A percentile compares a stretch with the other conserved stretches of the same genome.
phyloP scores from a whole-genome alignment of 2,113 vertebrate species.

The Grammomys surdaster region DNA sequence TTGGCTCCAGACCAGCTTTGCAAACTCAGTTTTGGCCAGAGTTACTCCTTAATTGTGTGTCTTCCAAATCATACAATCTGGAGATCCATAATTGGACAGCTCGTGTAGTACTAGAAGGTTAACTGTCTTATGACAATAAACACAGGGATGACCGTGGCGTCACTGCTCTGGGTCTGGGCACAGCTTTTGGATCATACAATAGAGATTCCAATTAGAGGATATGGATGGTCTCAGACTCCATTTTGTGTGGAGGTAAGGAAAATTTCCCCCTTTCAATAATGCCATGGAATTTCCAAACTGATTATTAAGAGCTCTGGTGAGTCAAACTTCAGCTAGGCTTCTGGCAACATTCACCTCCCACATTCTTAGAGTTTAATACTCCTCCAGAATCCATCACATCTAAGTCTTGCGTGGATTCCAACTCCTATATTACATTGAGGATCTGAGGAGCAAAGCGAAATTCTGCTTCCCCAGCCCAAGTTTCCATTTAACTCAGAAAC shows the following conservation, averaged over 20 bases:
- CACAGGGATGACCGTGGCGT: conserved; percentile 31
- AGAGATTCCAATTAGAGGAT: conserved; percentile 52
- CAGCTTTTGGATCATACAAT: conserved; percentile 20
- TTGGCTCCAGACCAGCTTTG: conserved; percentile 62
- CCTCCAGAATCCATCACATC: conserved; percentile 63
- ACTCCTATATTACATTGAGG: conserved; percentile 62
- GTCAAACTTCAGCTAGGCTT: conserved; percentile 63
- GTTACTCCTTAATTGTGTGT: conserved; percentile 65
- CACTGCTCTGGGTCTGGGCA: conserved; percentile 55
- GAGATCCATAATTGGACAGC: conserved; percentile 63
- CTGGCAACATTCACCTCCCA: conserved; percentile 60
- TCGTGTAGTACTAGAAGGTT: conserved; percentile 20
- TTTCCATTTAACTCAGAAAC: conserved; percentile 79
- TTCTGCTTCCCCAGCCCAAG: conserved; percentile 68
- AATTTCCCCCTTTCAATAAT: conserved; percentile 73
- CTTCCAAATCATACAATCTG: conserved; percentile 72
- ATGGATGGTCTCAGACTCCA: conserved; percentile 55
- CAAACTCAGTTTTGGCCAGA: conserved; percentile 67
- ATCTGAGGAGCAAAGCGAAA: conserved; percentile 61
- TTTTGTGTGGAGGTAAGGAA: conserved; percentile 59
- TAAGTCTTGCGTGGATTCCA: conserved; percentile 52
- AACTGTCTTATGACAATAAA: conserved; percentile 68
- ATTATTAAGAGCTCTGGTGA: conserved; percentile 77
- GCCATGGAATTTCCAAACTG: conserved; percentile 74
- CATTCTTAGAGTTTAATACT: conserved; percentile 75